Percentiles rank a stretch among this genome's conserved stretches.
Conservation (phyloP, 1,140 invertebrate species). For the Drosophila dunni region DNA sequence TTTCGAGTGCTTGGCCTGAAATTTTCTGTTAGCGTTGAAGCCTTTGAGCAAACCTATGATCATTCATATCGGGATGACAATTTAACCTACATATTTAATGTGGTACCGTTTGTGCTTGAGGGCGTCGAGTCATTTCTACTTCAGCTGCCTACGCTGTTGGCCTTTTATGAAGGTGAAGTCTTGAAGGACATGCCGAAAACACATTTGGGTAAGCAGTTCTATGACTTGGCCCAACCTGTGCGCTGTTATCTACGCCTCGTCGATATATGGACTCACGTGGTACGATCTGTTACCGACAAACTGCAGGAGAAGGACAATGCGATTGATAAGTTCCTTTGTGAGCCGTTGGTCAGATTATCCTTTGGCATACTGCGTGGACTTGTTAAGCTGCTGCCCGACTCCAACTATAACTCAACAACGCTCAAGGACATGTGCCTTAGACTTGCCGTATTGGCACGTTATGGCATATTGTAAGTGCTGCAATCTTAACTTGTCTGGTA, state of each 20-base stretch:
- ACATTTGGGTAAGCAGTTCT: background rate
- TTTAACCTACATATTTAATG: conserved; percentile 47
- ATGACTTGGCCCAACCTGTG: conserved; percentile 43
- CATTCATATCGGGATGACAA: conserved; percentile 56
- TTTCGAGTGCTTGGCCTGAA: conserved; percentile 47
- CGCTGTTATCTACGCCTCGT: conserved; percentile 49
- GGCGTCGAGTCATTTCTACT: conserved; percentile 42
- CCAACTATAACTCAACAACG: background rate
- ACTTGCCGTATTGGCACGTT: conserved; percentile 44
- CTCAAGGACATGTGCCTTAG: conserved; percentile 42
- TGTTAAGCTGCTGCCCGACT: conserved; percentile 36
- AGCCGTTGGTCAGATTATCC: conserved; percentile 61
- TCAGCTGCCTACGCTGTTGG: conserved; percentile 31
- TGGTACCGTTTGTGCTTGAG: conserved; percentile 28
- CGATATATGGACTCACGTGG: conserved; percentile 43
- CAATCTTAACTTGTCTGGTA: background rate
- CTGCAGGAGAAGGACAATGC: conserved; percentile 14
- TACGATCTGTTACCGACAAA: conserved; percentile 14
- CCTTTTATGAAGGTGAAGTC: background rate
- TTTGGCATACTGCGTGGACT: conserved; percentile 53
- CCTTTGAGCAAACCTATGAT: conserved; percentile 25
- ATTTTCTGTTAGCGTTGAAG: conserved; percentile 45
- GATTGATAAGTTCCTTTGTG: conserved; percentile 37
- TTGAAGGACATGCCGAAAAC: background rate
- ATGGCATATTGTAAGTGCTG: conserved; percentile 58